Evolutionary conservation across 2,888 invertebrate species (phyloP).

Genomic region (Drosophila borealis): DNA sequence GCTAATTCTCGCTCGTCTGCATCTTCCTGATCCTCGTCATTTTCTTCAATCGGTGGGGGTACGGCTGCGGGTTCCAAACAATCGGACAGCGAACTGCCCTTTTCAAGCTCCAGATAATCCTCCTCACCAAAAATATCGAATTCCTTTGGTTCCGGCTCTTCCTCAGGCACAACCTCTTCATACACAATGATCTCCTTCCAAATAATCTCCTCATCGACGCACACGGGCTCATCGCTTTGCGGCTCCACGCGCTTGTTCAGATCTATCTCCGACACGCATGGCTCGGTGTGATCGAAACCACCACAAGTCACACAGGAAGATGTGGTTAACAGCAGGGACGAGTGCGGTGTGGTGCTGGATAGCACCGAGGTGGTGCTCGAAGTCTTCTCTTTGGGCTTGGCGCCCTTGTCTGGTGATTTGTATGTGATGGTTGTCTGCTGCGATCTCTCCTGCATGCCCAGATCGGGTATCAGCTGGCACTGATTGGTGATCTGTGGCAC

Average conservation of each 20-base stretch:
- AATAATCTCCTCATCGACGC: constrained; percentile 64
- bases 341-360: constrained; percentile 58
- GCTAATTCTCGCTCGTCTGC: neutral
- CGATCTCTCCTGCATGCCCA: constrained; percentile 55
- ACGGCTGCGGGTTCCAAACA: neutral
- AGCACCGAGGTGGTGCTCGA: constrained; percentile 33
- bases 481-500: constrained; percentile 72
- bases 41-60: neutral
- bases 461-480: constrained; percentile 48
- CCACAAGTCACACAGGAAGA: constrained; percentile 72
- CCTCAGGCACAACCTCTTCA: constrained; percentile 50
- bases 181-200: constrained; percentile 68
- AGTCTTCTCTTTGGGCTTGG: constrained; percentile 39
- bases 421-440: constrained; percentile 67
- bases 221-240: constrained; percentile 53
- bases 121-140: constrained; percentile 4
- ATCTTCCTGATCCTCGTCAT: neutral
- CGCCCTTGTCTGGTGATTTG: constrained; percentile 28
- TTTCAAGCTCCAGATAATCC: constrained; percentile 8
- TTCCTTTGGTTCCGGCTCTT: constrained; percentile 24
- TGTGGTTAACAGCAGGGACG: constrained; percentile 67
- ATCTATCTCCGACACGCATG: constrained; percentile 58
- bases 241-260: constrained; percentile 59
- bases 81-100: constrained; percentile 4
- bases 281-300: constrained; percentile 60